Percentiles rank a stretch among this genome's conserved stretches.
Conservation (phyloP, 2,888 invertebrate species). For the Carpatolechia fugitivella region DNA sequence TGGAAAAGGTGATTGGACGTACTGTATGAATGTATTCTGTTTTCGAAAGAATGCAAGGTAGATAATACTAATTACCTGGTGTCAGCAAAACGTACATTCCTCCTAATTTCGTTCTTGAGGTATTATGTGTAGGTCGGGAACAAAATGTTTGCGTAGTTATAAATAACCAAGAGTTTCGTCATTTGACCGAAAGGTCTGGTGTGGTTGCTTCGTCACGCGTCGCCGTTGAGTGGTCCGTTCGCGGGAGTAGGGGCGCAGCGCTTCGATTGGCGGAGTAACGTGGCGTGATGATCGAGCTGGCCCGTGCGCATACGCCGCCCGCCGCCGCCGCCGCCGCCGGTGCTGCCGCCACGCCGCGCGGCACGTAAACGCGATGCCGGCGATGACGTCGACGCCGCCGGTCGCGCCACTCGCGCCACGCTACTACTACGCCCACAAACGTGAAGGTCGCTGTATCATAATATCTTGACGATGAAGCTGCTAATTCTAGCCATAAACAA, state of each 20-base stretch:
- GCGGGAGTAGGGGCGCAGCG: conserved; percentile 28
- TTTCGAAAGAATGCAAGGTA: no score
- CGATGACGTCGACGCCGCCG: conserved; percentile 40
- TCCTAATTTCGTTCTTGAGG: neutral
- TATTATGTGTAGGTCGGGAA: neutral
- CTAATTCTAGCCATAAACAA: conserved; percentile 10
- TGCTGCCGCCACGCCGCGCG: conserved; percentile 55
- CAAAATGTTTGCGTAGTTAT: neutral
- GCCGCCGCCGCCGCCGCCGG: conserved; percentile 32
- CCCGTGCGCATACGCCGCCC: conserved; percentile 21
- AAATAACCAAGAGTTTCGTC: conserved; percentile 35
- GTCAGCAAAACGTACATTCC: no score
- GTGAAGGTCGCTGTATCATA: conserved; percentile 33
- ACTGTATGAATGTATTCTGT: no score
- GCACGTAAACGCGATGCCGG: conserved; percentile 30
- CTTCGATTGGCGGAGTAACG: conserved; percentile 55
- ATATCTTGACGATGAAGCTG: conserved; percentile 18
- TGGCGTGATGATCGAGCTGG: conserved; percentile 64
- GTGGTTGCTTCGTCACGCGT: conserved; percentile 36
- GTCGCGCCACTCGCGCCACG: conserved; percentile 38
- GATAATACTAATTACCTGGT: no score
- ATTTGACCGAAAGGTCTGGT: conserved; percentile 39
- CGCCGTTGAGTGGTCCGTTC: conserved; percentile 43
- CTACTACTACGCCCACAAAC: conserved; percentile 25
- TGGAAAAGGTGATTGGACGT: no score